These are phyloP conservation scores for Lasiurus borealis DNA, from an alignment of 2,113 vertebrate species.

Conservation along the genomic window DNA sequence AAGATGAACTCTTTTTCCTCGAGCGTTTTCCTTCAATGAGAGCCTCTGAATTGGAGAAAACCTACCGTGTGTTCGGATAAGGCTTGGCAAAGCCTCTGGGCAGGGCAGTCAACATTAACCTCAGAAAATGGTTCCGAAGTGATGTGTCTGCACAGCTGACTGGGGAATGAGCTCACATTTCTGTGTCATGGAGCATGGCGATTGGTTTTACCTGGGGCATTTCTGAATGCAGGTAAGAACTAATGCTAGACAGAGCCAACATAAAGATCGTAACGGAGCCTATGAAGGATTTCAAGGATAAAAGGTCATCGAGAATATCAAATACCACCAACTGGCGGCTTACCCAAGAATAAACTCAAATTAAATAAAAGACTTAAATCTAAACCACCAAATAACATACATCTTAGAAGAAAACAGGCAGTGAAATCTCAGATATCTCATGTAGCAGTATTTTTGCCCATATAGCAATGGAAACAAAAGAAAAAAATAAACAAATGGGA, in stretches of 20 bases:
- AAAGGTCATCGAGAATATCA: neutral
- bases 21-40: neutral
- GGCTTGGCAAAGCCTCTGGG: neutral
- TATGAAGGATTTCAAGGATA: neutral
- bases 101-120: neutral
- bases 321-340: neutral
- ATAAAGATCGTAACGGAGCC: neutral
- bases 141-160: constrained; percentile 27
- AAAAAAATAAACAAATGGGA: neutral
- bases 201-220: constrained; percentile 6
- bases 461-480: neutral
- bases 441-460: neutral
- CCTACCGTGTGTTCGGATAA: neutral
- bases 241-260: neutral
- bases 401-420: neutral
- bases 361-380: neutral
- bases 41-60: neutral
- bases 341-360: neutral
- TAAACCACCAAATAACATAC: neutral
- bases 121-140: neutral
- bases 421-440: neutral
- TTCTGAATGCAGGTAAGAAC: neutral
- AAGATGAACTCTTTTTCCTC: neutral
- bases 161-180: neutral
- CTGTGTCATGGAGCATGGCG: neutral